phyloP scores from a whole-genome alignment of 2,797 vertebrate genomes.

The Gadopsis bispinosus region DNA sequence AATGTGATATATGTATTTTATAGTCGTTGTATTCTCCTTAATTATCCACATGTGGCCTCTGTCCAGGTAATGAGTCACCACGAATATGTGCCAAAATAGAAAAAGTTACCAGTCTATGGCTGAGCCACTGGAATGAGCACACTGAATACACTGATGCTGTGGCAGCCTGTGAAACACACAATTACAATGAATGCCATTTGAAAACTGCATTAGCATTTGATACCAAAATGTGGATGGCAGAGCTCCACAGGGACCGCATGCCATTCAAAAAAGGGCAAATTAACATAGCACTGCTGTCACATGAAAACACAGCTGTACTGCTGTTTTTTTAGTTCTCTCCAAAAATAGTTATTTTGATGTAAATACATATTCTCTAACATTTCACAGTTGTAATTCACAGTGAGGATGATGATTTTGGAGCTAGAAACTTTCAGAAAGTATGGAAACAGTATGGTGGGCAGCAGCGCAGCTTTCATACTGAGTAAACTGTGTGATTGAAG shows the following conservation, averaged over 20 bases:
- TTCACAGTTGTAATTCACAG: neutral
- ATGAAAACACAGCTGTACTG: constrained; percentile 23
- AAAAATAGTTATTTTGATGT: neutral
- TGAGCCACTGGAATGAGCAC: neutral
- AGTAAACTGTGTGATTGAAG: neutral
- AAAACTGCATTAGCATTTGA: constrained; percentile 50
- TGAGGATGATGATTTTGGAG: neutral
- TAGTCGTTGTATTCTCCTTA: constrained; percentile 9
- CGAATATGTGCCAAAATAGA: constrained; percentile 15
- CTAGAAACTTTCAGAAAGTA: neutral
- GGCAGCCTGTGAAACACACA: constrained; percentile 15
- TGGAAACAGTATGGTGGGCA: neutral
- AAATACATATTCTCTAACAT: constrained; percentile 2
- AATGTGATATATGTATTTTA: neutral
- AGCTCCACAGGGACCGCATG: constrained; percentile 49
- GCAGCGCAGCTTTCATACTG: neutral
- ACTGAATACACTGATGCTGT: constrained; percentile 3
- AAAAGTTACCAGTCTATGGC: constrained; percentile 13
- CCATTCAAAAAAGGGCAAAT: constrained; percentile 63
- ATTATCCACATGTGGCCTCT: constrained; percentile 24
- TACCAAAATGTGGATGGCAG: constrained; percentile 43
- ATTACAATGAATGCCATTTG: constrained; percentile 30
- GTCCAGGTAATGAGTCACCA: constrained; percentile 38
- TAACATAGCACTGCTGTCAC: constrained; percentile 49
- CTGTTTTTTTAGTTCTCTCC: constrained; percentile 9